phyloP scores from a whole-genome alignment of 2,797 vertebrate genomes.

The Anas acuta region DNA sequence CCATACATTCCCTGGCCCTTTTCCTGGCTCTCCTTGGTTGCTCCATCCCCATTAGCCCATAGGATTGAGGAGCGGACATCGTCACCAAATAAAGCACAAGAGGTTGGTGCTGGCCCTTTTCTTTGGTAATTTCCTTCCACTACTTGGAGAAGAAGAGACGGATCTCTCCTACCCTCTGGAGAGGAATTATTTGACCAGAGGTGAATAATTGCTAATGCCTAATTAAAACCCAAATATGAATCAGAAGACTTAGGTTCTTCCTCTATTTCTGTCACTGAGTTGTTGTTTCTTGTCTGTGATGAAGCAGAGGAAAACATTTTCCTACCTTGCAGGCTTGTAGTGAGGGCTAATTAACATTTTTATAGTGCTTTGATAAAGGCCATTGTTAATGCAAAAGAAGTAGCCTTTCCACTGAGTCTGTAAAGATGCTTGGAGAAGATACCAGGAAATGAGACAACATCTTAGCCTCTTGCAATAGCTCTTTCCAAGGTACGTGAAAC shows the following conservation, averaged over 20 bases:
- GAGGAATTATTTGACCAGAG: background rate
- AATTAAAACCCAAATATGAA: background rate
- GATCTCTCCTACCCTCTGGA: background rate
- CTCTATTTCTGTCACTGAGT: background rate
- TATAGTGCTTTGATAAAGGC: slow-evolving; percentile 51
- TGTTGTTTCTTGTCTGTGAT: background rate
- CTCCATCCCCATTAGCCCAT: background rate
- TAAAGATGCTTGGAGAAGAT: background rate
- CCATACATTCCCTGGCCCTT: background rate
- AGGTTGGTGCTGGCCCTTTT: background rate
- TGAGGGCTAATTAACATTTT: slow-evolving; percentile 52
- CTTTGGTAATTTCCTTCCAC: background rate
- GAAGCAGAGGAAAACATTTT: background rate
- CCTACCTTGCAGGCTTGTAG: slow-evolving; percentile 21
- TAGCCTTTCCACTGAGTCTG: background rate
- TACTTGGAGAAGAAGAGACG: background rate
- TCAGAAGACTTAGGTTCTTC: background rate
- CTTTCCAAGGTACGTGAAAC: background rate
- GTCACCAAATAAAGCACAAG: background rate
- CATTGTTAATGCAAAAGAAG: background rate
- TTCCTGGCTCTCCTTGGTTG: background rate
- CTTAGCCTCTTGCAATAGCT: background rate
- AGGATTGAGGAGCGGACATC: background rate
- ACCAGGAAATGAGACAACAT: background rate
- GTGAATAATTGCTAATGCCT: background rate